A percentile compares a stretch with the other conserved stretches of the same genome.
These are phyloP conservation scores for Dryocosmus kuriphilus DNA, from an alignment of 2,888 invertebrate genomes.

Conservation along the genomic window DNA sequence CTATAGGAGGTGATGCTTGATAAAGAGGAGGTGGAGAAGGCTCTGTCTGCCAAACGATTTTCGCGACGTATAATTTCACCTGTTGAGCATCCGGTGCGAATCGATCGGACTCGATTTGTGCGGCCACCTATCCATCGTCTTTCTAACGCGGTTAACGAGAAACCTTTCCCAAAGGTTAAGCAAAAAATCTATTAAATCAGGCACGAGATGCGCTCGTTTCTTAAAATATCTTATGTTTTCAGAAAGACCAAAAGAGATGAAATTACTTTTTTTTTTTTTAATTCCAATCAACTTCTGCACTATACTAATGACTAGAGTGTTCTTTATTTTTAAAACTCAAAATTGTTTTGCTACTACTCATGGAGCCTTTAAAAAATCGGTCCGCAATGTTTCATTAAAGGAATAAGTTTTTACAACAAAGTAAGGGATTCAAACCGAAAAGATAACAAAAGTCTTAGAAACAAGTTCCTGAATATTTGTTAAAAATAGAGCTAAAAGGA, in stretches of 20 bases:
- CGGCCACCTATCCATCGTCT: constrained; percentile 22
- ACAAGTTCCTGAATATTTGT: too few relatives aligned
- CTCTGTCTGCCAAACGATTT: constrained; percentile 60
- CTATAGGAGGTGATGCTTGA: not conserved
- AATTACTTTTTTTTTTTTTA: too few relatives aligned
- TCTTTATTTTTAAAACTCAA: too few relatives aligned
- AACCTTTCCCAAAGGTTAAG: not conserved
- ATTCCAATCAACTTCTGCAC: too few relatives aligned
- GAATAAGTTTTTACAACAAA: too few relatives aligned
- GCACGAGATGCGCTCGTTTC: not conserved
- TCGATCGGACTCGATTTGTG: constrained; percentile 55
- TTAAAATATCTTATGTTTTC: not conserved
- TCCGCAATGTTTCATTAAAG: too few relatives aligned
- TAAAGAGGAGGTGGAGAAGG: constrained; percentile 44
- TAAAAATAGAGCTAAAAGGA: too few relatives aligned
- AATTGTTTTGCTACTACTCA: too few relatives aligned
- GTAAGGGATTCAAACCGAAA: too few relatives aligned
- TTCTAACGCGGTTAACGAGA: constrained; percentile 48
- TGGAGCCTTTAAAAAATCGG: too few relatives aligned
- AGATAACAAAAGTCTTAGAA: too few relatives aligned
- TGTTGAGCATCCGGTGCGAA: constrained; percentile 68
- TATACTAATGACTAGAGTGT: too few relatives aligned
- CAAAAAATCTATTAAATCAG: not conserved
- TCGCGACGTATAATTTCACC: constrained; percentile 70
- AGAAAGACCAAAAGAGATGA: not conserved